Percentiles rank a stretch among this genome's conserved stretches.
phyloP scores from a whole-genome alignment of 2,888 invertebrate species.

The Aspidiotus rigidus region DNA sequence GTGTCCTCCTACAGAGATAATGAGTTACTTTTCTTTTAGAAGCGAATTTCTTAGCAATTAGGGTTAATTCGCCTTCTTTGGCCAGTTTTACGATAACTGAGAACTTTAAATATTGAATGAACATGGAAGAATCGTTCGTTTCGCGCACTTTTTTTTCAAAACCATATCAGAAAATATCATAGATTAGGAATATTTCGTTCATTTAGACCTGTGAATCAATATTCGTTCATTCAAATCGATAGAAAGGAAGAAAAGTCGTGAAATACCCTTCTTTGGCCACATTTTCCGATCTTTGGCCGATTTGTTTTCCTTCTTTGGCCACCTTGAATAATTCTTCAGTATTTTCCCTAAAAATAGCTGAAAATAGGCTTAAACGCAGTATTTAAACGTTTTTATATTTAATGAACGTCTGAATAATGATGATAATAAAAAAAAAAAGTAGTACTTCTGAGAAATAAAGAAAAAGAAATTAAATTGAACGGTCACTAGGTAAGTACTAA shows the following conservation, averaged over 20 bases:
- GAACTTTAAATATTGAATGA: background rate
- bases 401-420: too few relatives aligned
- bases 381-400: background rate
- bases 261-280: conserved; percentile 1
- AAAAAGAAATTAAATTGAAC: background rate
- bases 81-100: conserved; percentile 2
- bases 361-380: background rate
- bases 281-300: background rate
- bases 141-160: background rate
- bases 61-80: too few relatives aligned
- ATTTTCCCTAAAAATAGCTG: background rate
- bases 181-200: background rate
- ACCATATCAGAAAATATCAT: background rate
- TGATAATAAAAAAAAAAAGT: background rate
- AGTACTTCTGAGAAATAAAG: background rate
- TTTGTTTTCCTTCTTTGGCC: background rate
- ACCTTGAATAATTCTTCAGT: conserved; percentile 4
- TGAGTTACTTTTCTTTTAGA: too few relatives aligned
- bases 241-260: background rate
- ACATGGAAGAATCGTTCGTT: background rate
- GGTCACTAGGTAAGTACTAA: background rate
- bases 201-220: background rate
- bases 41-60: too few relatives aligned
- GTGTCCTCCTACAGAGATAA: too few relatives aligned
- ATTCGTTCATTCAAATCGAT: background rate